Evolutionary conservation across 2,113 vertebrate species (phyloP), one percentile per base, ranked within the genome.

Genomic region (Sciurus niger): DNA sequence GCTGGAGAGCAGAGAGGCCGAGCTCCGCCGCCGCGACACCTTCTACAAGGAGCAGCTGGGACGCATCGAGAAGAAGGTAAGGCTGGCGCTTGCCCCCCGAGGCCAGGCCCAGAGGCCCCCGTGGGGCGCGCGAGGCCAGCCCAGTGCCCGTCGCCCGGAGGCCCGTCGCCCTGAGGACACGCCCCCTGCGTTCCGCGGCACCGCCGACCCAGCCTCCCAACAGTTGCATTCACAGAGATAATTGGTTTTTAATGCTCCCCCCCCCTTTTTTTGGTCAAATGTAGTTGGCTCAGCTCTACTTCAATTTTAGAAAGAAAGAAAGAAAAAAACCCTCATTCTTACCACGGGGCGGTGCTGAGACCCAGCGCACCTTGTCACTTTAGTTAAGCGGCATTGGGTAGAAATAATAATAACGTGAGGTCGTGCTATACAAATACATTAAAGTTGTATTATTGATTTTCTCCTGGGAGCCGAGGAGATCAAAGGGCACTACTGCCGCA

Each of bases 31-130:
- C 84, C 98, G 99, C 25, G 98, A 99, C 10, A 85, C 95, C 90
- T 99, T 99, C 98, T 99, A 99, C 78, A 99, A 99, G 94, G 99
- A 99, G 87, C 99, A 99, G 97, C 96, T 99, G 97, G 98, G 98
- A 65, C 98, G 94, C 93, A 98, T 99, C 87, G 99, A 99, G 98
- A 99, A 97, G 97, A 99, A 99, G 99, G 99, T 99, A 97, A 97
- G 34, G 32, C 28, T 37, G 5, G 0, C 24, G 32, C 24, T 94
- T 80, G 70, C 48, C 8, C 77, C 95, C 46, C 95, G 10, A 14
- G 43, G 43, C 79, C 73, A 22, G 30, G 84, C 2, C 63, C 93
- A 24, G 51, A 14, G 32, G 51, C 24, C 12, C 4, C 4, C 4
- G 40, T 40, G 40, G 40, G 40, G 40, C 40, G 40, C 37, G 40